Evolutionary conservation across 2,888 invertebrate genomes (phyloP), one percentile per base, ranked within the genome.

Genomic region (Rugalucina vietnamica): DNA sequence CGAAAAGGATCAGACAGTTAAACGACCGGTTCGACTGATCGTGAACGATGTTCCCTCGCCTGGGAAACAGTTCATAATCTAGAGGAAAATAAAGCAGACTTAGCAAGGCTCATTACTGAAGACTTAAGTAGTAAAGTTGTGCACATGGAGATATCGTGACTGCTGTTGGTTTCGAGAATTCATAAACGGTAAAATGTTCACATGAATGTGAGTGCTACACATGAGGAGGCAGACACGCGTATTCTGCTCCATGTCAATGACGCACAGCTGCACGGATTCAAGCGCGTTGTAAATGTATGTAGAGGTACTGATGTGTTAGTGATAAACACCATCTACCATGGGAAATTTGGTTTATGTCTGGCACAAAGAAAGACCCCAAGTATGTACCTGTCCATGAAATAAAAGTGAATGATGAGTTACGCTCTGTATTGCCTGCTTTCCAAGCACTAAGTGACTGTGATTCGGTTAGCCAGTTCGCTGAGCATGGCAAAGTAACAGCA

Each of bases 361-460:
- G 29, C 1, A 60, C 24, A 27, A n/a, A 60, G 60, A 60, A 60
- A 27, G 60, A 24, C 29, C 60, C 29, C 60, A 60, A 60, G 60
- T 60, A 27, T 60, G 29, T 60, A 29, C 60, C 24, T 29, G 60
- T 60, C 60, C 60, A 12, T 43, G 43, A 43, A 43, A 43, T 43
- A 18, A 43, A 43, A 8, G 10, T 43, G 43, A 43, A 43, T 12
- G 60, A 24, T 60, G 60, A 24, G 29, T 60, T 27, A 60, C 4
- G 60, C 24, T 60, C 60, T 60, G 60, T 27, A 60, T 60, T 60
- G 60, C 29, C 60, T 60, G 60, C 60, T 60, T 60, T 60, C 60
- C 60, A 60, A 29, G 60, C 29, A 27, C 27, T 60, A 2, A 60
- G n/a, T n/a, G n/a, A n/a, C n/a, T n/a, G n/a, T n/a, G n/a, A n/a